phyloP scores from a whole-genome alignment of 2,113 vertebrate species.

The Brachirus orientalis region DNA sequence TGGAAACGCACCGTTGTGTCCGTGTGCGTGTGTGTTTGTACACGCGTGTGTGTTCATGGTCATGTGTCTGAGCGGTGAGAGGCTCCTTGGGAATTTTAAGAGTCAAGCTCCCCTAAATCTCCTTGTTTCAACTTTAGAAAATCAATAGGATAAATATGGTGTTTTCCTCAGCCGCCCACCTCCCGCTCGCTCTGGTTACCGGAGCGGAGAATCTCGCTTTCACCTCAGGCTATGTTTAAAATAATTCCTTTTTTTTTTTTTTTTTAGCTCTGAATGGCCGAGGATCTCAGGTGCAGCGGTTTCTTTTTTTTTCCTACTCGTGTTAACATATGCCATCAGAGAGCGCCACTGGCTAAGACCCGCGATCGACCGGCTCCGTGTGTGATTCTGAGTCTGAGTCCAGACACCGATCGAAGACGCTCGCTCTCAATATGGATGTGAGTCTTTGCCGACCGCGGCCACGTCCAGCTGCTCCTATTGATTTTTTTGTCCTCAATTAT shows the following conservation, averaged over 20 bases:
- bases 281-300: slow-evolving; percentile 78
- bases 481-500: slow-evolving; percentile 85
- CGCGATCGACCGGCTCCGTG: slow-evolving; percentile 75
- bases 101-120: slow-evolving; percentile 83
- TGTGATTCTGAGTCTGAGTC: slow-evolving; percentile 81
- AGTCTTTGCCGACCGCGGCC: slow-evolving; percentile 56
- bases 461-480: slow-evolving; percentile 82
- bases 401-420: slow-evolving; percentile 79
- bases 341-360: slow-evolving; percentile 75
- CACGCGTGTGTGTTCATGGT: slow-evolving; percentile 42
- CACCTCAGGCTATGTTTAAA: slow-evolving; percentile 85
- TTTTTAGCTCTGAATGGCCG: slow-evolving; percentile 71
- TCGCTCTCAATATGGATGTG: slow-evolving; percentile 80
- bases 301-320: slow-evolving; percentile 60
- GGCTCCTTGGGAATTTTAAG: slow-evolving; percentile 82
- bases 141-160: slow-evolving; percentile 85
- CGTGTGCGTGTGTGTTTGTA: slow-evolving; percentile 25
- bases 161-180: slow-evolving; percentile 73
- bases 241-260: slow-evolving; percentile 73
- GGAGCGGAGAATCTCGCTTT: slow-evolving; percentile 77
- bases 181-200: slow-evolving; percentile 70
- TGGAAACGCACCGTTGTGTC: slow-evolving; percentile 37
- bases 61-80: slow-evolving; percentile 58
- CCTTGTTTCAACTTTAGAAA: slow-evolving; percentile 82
- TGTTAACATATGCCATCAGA: slow-evolving; percentile 79